Percentiles rank a stretch among this genome's conserved stretches.
Conservation (phyloP, 2,797 vertebrate genomes). For the Chlorospingus semifuscus region DNA sequence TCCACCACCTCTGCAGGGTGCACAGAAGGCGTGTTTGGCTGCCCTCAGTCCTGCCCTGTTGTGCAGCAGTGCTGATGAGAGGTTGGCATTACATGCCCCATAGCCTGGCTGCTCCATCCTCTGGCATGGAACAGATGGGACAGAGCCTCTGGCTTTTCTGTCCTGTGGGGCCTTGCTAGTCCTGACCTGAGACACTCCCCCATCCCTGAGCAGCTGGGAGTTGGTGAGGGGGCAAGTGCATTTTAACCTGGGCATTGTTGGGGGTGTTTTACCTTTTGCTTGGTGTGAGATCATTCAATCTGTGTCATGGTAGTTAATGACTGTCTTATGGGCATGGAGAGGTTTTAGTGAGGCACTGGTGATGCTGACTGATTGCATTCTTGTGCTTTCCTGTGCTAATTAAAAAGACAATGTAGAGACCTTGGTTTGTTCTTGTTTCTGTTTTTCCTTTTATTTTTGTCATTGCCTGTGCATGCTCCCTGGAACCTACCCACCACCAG, state of each 20-base stretch:
- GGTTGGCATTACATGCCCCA: background rate
- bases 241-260: background rate
- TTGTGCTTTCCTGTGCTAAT: background rate
- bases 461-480: background rate
- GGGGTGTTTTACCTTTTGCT: background rate
- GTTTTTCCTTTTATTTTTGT: background rate
- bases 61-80: background rate
- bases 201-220: fast-evolving
- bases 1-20: background rate
- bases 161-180: background rate
- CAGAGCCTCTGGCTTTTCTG: background rate
- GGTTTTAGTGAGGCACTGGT: background rate
- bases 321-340: background rate
- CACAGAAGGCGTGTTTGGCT: background rate
- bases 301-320: background rate
- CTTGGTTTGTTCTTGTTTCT: background rate
- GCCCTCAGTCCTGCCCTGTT: background rate
- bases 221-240: background rate
- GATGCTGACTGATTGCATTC: background rate
- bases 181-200: background rate
- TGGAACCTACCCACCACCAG: background rate
- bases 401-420: background rate
- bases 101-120: background rate
- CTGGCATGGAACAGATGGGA: background rate
- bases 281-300: background rate